Evolutionary conservation across 2,888 invertebrate species (phyloP).

Genomic region (Mythimna ferrago): DNA sequence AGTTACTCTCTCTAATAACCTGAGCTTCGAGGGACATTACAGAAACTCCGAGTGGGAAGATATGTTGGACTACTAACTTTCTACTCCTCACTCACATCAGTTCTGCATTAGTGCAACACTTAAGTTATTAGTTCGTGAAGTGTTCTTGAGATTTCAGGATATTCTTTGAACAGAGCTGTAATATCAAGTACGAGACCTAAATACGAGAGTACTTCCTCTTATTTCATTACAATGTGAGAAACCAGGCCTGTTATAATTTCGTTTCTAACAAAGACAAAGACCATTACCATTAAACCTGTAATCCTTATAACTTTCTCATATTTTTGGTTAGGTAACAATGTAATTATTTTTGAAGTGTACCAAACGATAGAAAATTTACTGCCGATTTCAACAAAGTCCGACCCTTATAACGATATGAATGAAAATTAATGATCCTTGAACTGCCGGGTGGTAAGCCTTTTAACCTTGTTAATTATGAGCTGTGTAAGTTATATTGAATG

Average conservation of each 20-base stretch:
- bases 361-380: slow-evolving; percentile 64
- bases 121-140: slow-evolving; percentile 37
- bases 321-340: slow-evolving; percentile 21
- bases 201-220: neutral
- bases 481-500: slow-evolving; percentile 19
- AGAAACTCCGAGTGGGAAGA: slow-evolving; percentile 30
- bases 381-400: slow-evolving; percentile 55
- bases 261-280: neutral
- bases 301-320: slow-evolving; percentile 18
- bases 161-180: slow-evolving; percentile 1
- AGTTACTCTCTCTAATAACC: slow-evolving; percentile 41
- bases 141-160: slow-evolving; percentile 9
- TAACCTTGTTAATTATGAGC: slow-evolving; percentile 41
- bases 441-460: slow-evolving; percentile 45
- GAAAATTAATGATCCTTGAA: slow-evolving; percentile 71
- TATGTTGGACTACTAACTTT: slow-evolving; percentile 42
- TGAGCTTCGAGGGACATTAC: slow-evolving; percentile 49
- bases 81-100: slow-evolving; percentile 26
- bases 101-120: slow-evolving; percentile 29
- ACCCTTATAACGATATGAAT: slow-evolving; percentile 69
- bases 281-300: neutral
- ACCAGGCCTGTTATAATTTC: neutral
- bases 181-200: too few species aligned
- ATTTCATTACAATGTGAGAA: neutral
- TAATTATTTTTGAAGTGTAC: slow-evolving; percentile 55